phyloP scores from a whole-genome alignment of 2,797 vertebrate genomes.

The Naso thynnoides region DNA sequence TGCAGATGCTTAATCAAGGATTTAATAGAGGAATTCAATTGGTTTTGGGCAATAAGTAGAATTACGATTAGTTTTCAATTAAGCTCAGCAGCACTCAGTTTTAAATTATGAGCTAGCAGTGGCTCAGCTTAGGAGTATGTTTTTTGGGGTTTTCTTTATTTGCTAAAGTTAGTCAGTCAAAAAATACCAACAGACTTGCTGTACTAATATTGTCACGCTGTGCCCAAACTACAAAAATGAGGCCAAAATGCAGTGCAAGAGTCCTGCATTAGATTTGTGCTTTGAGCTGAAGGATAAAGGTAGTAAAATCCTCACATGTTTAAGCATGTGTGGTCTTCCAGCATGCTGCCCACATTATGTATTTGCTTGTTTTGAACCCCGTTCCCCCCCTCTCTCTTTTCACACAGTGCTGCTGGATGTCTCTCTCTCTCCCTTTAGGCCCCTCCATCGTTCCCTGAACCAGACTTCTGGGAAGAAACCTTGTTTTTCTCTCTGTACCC shows the following conservation, averaged over 20 bases:
- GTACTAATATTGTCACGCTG: too few species aligned
- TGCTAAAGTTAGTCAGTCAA: not conserved
- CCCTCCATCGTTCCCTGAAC: slow-evolving; percentile 58
- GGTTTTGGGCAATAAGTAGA: not conserved
- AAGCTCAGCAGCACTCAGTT: not conserved
- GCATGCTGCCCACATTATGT: slow-evolving; percentile 30
- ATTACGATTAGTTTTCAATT: not conserved
- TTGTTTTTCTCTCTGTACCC: slow-evolving; percentile 47
- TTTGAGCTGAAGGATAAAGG: not conserved
- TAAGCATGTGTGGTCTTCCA: slow-evolving; percentile 13
- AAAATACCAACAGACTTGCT: not conserved
- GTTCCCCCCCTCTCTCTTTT: slow-evolving; percentile 28
- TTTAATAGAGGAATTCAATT: not conserved
- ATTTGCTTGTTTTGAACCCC: slow-evolving; percentile 42
- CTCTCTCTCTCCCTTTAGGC: slow-evolving; percentile 20
- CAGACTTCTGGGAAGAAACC: slow-evolving; percentile 61
- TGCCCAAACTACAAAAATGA: not conserved
- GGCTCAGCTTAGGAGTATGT: not conserved
- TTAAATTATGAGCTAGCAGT: not conserved
- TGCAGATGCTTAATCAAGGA: not conserved
- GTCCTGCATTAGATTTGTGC: too few species aligned
- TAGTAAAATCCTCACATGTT: not conserved
- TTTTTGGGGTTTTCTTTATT: not conserved
- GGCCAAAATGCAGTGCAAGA: too few species aligned
- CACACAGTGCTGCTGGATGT: slow-evolving; percentile 64